Percentiles rank a stretch among this genome's conserved stretches.
Conservation (phyloP, 1,140 invertebrate species). For the Rhyacophila brunnea region DNA sequence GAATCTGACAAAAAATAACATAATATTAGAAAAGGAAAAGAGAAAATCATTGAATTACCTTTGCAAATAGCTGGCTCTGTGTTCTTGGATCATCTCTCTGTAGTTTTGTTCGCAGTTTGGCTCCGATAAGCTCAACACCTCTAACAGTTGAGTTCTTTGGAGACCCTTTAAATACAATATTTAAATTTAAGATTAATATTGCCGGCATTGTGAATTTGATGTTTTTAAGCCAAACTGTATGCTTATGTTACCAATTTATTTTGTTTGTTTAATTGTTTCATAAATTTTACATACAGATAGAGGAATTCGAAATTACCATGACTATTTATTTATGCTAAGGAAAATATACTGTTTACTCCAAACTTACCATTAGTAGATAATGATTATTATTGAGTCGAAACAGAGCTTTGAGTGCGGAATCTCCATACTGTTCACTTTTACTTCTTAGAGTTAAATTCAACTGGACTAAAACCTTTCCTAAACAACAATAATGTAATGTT, state of each 20-base stretch:
- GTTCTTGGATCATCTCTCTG: slow-evolving; percentile 77
- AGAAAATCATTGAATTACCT: no score
- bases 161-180: slow-evolving; percentile 61
- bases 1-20: no score
- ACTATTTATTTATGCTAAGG: no score
- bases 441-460: slow-evolving; percentile 79
- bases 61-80: slow-evolving; percentile 75
- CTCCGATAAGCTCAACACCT: slow-evolving; percentile 74
- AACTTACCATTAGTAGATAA: slow-evolving; percentile 73
- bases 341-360: not conserved
- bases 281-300: no score
- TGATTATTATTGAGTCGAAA: slow-evolving; percentile 92
- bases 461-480: slow-evolving; percentile 83
- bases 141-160: slow-evolving; percentile 78
- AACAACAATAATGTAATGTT: slow-evolving; percentile 39
- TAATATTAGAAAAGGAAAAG: no score
- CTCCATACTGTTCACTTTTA: slow-evolving; percentile 83
- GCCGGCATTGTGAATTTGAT: no score
- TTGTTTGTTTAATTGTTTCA: no score
- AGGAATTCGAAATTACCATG: no score
- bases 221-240: no score
- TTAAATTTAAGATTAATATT: no score
- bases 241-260: no score
- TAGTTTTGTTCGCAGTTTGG: slow-evolving; percentile 82
- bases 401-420: slow-evolving; percentile 77